Base-by-base conservation (phyloP, 2,113 vertebrate species). In the Prionailurus bengalensis region DNA sequence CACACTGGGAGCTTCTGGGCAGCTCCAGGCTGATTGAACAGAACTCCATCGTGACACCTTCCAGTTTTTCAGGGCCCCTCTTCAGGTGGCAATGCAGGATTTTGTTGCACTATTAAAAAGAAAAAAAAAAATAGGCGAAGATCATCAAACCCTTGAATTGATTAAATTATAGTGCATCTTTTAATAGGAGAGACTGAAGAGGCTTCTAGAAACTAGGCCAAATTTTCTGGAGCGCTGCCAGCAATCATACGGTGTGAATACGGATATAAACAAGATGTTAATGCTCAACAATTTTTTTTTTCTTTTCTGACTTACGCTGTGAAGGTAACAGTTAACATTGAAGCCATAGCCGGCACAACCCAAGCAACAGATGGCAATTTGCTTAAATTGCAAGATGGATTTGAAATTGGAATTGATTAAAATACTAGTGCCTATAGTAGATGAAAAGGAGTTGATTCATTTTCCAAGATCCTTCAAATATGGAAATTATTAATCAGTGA, bases 401-500 rank as follows among this genome's bases (percentile, higher is more conserved):
- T 93, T 97, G 94, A 94, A 98, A 95, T 96, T 61, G 71, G 86
- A 94, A 93, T 74, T 89, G 95, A 98, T 97, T 94, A 95, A 96
- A 95, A 95, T 92, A 51, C 94, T 90, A 6, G 68, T 94, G 66
- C 31, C 90, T 96, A 17, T 25, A 58, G 63, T 71, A 83, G 78
- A 94, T 95, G 93, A 94, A 91, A 95, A 95, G 89, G 55, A 96
- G 95, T 93, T 95, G 95, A 84, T 96, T 97, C 73, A 76, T 95
- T 93, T 95, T 91, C 89, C 55, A 89, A 96, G 89, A 84, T 85
- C 78, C 89, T 93, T 97, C 85, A 91, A 73, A 95, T 95, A 96
- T 93, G 96, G 93, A 98, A 97, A 98, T 95, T 91, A 80, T 95
- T 89, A 84, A 92, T 97, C 96, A 97, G 95, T 25, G 66, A 96